Evolutionary conservation across 1,140 invertebrate species (phyloP).

Genomic region (Branchinecta lindahli): DNA sequence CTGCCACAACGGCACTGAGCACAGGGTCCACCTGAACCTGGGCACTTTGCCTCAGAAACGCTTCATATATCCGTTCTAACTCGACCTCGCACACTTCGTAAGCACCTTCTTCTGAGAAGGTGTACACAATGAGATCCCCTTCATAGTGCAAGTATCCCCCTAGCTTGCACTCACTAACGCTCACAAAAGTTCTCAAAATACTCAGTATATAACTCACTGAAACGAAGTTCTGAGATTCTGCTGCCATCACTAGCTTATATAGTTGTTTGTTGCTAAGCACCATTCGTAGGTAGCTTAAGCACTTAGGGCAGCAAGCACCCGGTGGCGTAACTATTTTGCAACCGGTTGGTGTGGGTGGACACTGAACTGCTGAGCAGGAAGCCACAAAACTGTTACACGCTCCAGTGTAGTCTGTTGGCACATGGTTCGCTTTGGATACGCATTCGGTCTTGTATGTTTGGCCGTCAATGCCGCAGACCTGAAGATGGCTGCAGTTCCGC

Average conservation of each 20-base stretch:
- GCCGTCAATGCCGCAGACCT: background rate
- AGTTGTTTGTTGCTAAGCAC: background rate
- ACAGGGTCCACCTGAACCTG: background rate
- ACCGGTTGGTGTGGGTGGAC: background rate
- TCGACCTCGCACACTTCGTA: background rate
- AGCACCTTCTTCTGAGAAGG: background rate
- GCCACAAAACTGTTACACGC: background rate
- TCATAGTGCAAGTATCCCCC: conserved; percentile 1
- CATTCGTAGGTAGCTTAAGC: background rate
- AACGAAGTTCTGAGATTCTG: background rate
- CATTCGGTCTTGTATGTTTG: background rate
- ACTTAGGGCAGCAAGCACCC: background rate
- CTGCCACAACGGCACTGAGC: background rate
- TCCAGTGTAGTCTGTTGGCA: background rate
- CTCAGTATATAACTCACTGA: background rate
- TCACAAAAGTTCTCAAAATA: background rate
- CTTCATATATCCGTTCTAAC: background rate
- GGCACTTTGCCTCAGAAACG: background rate
- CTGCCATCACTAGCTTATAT: background rate
- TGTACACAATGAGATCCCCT: conserved; percentile 2
- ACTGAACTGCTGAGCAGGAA: background rate
- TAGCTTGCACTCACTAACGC: background rate
- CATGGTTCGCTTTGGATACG: background rate
- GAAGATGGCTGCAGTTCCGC: too few relatives aligned
- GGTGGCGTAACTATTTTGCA: background rate